Percentiles rank a stretch among this genome's conserved stretches.
Evolutionary conservation across 2,888 invertebrate genomes (phyloP).

Genomic region (Athripsodes cinereus): DNA sequence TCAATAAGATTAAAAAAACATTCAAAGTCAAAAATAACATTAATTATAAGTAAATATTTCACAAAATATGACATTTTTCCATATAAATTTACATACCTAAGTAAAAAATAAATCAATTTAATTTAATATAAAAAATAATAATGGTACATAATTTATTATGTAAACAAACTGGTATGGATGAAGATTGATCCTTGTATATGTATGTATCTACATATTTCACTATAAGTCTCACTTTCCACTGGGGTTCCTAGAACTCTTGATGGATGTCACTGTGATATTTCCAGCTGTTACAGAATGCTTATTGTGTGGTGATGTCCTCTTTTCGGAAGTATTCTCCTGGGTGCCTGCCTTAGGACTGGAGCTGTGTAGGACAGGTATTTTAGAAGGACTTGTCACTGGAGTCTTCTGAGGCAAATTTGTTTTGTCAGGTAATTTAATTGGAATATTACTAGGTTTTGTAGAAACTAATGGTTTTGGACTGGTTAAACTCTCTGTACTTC

Average conservation of each 20-base stretch:
- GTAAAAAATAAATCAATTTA: too few relatives aligned
- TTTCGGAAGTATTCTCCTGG: slow-evolving; percentile 44
- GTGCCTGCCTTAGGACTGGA: slow-evolving; percentile 44
- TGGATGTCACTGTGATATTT: slow-evolving; percentile 56
- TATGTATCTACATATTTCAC: too few relatives aligned
- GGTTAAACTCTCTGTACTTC: slow-evolving; percentile 33
- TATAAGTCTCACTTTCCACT: slow-evolving; percentile 44
- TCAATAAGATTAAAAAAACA: too few relatives aligned
- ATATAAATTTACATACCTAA: too few relatives aligned
- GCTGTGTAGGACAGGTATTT: slow-evolving; percentile 47
- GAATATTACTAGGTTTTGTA: slow-evolving; percentile 47
- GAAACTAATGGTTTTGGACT: slow-evolving; percentile 38
- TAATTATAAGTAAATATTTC: too few relatives aligned
- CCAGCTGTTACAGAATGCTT: slow-evolving; percentile 35
- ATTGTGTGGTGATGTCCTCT: slow-evolving; percentile 41
- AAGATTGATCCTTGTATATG: too few relatives aligned
- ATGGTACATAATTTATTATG: too few relatives aligned
- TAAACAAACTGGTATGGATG: too few relatives aligned
- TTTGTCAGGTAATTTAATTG: slow-evolving; percentile 41
- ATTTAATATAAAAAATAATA: too few relatives aligned
- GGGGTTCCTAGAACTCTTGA: slow-evolving; percentile 53
- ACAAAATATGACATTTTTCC: too few relatives aligned
- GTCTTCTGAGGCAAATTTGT: slow-evolving; percentile 32
- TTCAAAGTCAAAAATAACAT: too few relatives aligned
- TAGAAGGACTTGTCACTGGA: slow-evolving; percentile 40